phyloP scores from a whole-genome alignment of 2,113 vertebrate genomes.

The Girardinichthys multiradiatus region DNA sequence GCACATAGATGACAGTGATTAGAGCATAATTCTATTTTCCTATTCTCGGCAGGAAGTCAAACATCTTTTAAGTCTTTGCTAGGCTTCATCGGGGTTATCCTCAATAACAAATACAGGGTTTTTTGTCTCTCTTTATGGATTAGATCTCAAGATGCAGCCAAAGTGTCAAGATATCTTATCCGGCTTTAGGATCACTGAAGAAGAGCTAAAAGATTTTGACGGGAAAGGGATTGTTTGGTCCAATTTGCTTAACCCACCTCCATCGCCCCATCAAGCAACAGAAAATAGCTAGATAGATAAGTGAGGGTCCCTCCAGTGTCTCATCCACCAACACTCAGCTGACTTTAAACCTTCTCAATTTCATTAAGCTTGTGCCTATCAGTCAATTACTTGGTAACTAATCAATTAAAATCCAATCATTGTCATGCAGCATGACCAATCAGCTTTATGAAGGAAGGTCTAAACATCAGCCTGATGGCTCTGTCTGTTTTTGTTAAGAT shows the following conservation, averaged over 20 bases:
- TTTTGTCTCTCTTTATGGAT: not conserved
- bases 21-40: not conserved
- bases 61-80: not conserved
- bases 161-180: not conserved
- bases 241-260: not conserved
- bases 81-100: not conserved
- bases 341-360: constrained; percentile 44
- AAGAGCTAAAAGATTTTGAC: not conserved
- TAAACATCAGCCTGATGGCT: constrained; percentile 43
- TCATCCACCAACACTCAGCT: constrained; percentile 4
- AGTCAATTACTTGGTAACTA: constrained; percentile 72
- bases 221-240: not conserved
- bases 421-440: constrained; percentile 68
- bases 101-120: not conserved
- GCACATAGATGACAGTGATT: constrained; percentile 1
- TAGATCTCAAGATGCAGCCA: constrained; percentile 1
- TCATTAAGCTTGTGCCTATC: constrained; percentile 53
- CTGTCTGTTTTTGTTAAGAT: constrained; percentile 58
- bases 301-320: not conserved
- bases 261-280: not conserved
- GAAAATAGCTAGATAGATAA: not conserved
- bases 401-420: constrained; percentile 80
- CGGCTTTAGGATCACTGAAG: not conserved
- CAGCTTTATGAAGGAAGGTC: constrained; percentile 51
- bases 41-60: constrained; percentile 5